Evolutionary conservation across 2,797 vertebrate species (phyloP), one percentile per base, ranked within the genome.

Genomic region (Paramormyrops hopkinsi): DNA sequence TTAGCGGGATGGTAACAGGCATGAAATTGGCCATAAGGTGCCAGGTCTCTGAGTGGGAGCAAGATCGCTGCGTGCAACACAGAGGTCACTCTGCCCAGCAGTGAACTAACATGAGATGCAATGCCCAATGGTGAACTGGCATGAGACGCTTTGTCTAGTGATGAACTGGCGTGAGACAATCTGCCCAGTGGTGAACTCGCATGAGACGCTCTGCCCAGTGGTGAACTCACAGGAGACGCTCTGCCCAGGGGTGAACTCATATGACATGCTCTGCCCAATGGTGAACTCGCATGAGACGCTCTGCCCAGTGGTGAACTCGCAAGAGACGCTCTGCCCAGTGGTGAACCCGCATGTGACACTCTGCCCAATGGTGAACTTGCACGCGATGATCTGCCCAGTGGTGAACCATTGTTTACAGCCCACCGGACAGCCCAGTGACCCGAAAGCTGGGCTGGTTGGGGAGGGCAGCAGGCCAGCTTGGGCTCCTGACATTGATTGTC

Each of bases 1-100:
- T 88, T 62, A 89, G 82, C 17, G 88, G 88, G 82, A 59, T 14
- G 6, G 54, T 84, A 91, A 84, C 33, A 76, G 29, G 88, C 87
- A 59, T 89, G 90, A 90, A 90, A 93, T 90, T 90, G 33, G 82
- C 88, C 87, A 73, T 83, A 86, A 92, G 90, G 37, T 79, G 41
- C 86, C 9, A 8, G 51, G 33, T 51, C 86, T 29, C 50, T 51
- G 73, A 89, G 48, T 56, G 37, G 44, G 51, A 87, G 53, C 25
- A 33, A 87, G 51, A 17, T 56, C 0, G 0, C 53, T 33, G 29
- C n/a, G 4, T 51, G 82, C 8, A 46, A 25, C 29, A 87, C 62
- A 56, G 19, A 56, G 29, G 12, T 37, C 6, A n/a, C 4, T 19
- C 22, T 56, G 12, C 53, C 50, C 86, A 56, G 51, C 48, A 56